Percentiles rank a stretch among this genome's conserved stretches.
Evolutionary conservation across 2,888 invertebrate genomes (phyloP).

Genomic region (Drosophila affinis): DNA sequence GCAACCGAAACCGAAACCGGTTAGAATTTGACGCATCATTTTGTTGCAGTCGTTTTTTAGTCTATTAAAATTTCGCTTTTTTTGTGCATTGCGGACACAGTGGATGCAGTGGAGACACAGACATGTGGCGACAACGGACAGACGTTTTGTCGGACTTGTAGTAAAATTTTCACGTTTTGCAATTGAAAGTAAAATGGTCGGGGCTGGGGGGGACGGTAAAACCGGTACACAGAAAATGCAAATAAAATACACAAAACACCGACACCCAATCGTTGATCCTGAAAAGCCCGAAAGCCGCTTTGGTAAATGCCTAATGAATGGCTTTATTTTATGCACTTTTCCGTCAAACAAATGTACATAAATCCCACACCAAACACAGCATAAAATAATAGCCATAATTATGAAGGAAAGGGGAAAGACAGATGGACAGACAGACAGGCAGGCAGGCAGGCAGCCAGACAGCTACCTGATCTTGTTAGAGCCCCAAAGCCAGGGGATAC

Average conservation of each 20-base stretch:
- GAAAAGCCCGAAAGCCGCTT: constrained; percentile 29
- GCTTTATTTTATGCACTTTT: constrained; percentile 14
- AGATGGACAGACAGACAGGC: no score
- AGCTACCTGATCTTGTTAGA: background rate
- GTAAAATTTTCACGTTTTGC: constrained; percentile 43
- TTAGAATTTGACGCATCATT: constrained; percentile 50
- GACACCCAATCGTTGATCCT: constrained; percentile 19
- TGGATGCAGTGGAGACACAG: background rate
- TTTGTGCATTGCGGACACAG: constrained; percentile 26
- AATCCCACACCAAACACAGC: constrained; percentile 12
- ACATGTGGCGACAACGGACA: background rate
- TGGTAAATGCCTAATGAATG: constrained; percentile 22
- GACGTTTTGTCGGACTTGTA: background rate
- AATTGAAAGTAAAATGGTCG: constrained; percentile 67
- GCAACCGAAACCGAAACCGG: constrained; percentile 43
- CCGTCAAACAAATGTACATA: constrained; percentile 16
- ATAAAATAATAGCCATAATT: constrained; percentile 13
- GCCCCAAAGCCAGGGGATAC: background rate
- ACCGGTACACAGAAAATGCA: constrained; percentile 32
- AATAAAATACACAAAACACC: constrained; percentile 15
- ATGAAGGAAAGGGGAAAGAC: constrained; percentile 7
- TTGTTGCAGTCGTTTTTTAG: constrained; percentile 15
- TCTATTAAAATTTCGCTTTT: constrained; percentile 66
- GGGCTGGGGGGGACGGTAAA: constrained; percentile 22
- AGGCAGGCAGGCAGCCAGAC: background rate